These are phyloP conservation scores for Stigmatopora nigra DNA, from an alignment of 2,113 vertebrate species.

Conservation along the genomic window DNA sequence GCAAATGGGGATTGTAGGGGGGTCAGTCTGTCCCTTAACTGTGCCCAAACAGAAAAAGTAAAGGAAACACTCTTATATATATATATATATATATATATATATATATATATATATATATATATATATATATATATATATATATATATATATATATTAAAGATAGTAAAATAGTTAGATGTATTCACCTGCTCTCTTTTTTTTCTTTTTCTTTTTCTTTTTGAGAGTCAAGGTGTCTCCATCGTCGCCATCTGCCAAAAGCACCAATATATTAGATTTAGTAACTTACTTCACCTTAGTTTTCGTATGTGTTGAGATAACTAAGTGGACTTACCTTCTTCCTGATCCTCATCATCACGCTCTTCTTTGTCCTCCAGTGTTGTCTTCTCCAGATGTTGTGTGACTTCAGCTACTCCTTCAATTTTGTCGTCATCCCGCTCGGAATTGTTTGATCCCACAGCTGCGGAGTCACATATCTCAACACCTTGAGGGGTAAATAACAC, in stretches of 20 bases:
- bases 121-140: too few relatives aligned
- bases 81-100: too few relatives aligned
- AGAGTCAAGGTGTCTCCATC: slow-evolving; percentile 62
- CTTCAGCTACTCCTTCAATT: slow-evolving; percentile 67
- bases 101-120: too few relatives aligned
- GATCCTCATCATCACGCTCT: slow-evolving; percentile 82
- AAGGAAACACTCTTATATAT: slow-evolving; percentile 18
- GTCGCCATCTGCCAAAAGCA: slow-evolving; percentile 50
- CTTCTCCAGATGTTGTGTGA: slow-evolving; percentile 82
- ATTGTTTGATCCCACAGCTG: slow-evolving; percentile 74
- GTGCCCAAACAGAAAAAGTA: slow-evolving; percentile 64
- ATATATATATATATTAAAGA: too few relatives aligned
- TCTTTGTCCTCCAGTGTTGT: slow-evolving; percentile 85
- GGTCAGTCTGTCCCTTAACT: slow-evolving; percentile 94
- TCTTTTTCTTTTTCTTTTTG: slow-evolving; percentile 71
- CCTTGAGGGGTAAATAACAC: too few relatives aligned
- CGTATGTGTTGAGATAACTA: too few relatives aligned
- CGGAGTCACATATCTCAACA: slow-evolving; percentile 40
- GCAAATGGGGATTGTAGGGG: slow-evolving; percentile 93
- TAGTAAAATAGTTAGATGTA: background rate
- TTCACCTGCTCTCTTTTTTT: slow-evolving; percentile 71
- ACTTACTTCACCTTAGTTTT: too few relatives aligned
- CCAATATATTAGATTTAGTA: slow-evolving; percentile 16
- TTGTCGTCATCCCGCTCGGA: slow-evolving; percentile 78
- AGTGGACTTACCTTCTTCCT: slow-evolving; percentile 66